These are phyloP conservation scores for Antheraea yamamai DNA, from an alignment of 2,888 invertebrate species.

Conservation along the genomic window DNA sequence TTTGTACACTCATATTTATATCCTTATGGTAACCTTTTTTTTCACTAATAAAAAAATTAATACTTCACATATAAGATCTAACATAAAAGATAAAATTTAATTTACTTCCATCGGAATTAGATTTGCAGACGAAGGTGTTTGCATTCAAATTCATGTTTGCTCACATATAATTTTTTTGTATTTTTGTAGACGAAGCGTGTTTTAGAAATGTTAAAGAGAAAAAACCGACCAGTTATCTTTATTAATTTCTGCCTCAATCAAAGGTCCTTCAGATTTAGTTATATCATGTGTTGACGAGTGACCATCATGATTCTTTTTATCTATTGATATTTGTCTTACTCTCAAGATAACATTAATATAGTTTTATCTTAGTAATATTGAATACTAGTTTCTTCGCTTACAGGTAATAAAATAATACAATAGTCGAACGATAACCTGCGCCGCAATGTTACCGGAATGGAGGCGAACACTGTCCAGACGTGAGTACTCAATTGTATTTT, in stretches of 20 bases:
- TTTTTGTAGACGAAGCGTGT: too few species aligned
- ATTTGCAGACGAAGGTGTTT: too few species aligned
- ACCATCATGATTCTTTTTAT: conserved; percentile 28
- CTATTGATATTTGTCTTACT: conserved; percentile 23
- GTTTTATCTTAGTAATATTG: conserved; percentile 17
- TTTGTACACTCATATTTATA: not conserved
- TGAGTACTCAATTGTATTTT: conserved; percentile 45
- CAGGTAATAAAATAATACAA: conserved; percentile 43
- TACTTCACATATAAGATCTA: not conserved
- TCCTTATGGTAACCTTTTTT: not conserved
- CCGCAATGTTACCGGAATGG: conserved; percentile 70
- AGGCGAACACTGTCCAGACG: conserved; percentile 61
- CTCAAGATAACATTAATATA: conserved; percentile 24
- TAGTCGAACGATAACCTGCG: not conserved
- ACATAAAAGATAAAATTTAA: not conserved
- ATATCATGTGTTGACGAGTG: conserved; percentile 22
- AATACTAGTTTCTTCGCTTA: conserved; percentile 26
- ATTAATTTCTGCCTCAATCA: conserved; percentile 1
- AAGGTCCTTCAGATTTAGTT: not conserved
- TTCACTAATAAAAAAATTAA: not conserved
- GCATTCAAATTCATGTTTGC: too few species aligned
- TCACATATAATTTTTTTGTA: too few species aligned
- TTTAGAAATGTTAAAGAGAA: not conserved
- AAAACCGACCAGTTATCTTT: not conserved
- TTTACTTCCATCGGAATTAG: not conserved